phyloP scores from a whole-genome alignment of 2,888 invertebrate genomes.

The Hipparchia semele region DNA sequence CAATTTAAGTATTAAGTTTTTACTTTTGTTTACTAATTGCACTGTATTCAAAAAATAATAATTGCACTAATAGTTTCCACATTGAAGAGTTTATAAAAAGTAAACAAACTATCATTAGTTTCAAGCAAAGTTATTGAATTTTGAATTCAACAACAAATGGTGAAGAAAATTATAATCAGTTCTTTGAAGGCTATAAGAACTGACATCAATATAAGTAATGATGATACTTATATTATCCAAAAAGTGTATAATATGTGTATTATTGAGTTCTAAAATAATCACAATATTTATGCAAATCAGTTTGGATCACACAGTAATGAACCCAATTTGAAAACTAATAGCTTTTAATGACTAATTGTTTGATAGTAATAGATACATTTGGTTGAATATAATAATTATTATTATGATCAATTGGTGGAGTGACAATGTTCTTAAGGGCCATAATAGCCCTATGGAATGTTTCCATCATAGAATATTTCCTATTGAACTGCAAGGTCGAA shows the following conservation, averaged over 20 bases:
- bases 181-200: no score
- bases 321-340: background rate
- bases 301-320: background rate
- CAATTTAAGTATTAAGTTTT: no score
- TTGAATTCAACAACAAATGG: no score
- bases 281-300: constrained; percentile 3
- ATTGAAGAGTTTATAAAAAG: background rate
- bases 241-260: background rate
- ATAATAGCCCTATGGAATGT: constrained; percentile 28
- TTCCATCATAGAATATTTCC: constrained; percentile 51
- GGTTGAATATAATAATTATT: background rate
- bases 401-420: constrained; percentile 4
- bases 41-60: no score
- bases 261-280: constrained; percentile 2
- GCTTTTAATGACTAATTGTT: constrained; percentile 3
- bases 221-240: no score
- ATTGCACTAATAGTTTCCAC: no score
- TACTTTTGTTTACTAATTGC: no score
- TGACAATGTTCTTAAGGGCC: background rate
- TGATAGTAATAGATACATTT: background rate
- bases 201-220: no score
- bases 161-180: no score
- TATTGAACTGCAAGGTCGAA: constrained; percentile 55
- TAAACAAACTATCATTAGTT: background rate
- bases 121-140: no score